phyloP scores from a whole-genome alignment of 2,113 vertebrate species.

The Strix aluco region DNA sequence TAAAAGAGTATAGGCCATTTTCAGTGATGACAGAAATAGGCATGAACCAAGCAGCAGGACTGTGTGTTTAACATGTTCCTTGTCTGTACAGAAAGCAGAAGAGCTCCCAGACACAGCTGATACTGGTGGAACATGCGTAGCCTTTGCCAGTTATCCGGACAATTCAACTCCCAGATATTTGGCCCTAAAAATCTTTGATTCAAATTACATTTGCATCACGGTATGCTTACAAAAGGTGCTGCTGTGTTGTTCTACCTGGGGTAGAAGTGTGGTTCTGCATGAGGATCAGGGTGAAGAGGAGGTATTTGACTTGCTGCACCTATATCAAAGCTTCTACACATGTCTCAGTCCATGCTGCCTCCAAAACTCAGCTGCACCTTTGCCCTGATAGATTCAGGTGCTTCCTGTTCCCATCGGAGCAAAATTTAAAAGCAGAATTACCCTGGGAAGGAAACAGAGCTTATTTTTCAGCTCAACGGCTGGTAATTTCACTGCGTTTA shows the following conservation, averaged over 20 bases:
- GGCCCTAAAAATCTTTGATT: not conserved
- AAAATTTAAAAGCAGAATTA: not conserved
- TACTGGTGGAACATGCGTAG: accelerated
- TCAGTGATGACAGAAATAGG: not conserved
- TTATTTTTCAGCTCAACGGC: not conserved
- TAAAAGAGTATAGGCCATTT: not conserved
- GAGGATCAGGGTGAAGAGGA: not conserved
- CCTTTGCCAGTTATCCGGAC: not conserved
- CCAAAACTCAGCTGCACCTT: not conserved
- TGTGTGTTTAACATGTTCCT: not conserved
- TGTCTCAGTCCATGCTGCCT: not conserved
- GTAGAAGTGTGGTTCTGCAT: not conserved
- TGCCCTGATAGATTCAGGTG: not conserved
- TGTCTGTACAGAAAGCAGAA: not conserved
- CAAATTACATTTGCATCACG: not conserved
- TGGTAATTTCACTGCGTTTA: conserved; percentile 23
- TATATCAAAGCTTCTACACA: accelerated
- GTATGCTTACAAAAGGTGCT: not conserved
- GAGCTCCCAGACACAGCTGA: not conserved
- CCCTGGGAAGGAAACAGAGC: conserved; percentile 3
- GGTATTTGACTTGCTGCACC: not conserved
- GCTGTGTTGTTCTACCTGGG: not conserved
- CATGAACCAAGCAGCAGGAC: not conserved
- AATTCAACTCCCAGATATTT: not conserved
- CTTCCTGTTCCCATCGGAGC: not conserved